Percentiles rank a stretch among this genome's conserved stretches.
These are phyloP conservation scores for Cotesia vestalis DNA, from an alignment of 1,140 invertebrate species.

Conservation along the genomic window DNA sequence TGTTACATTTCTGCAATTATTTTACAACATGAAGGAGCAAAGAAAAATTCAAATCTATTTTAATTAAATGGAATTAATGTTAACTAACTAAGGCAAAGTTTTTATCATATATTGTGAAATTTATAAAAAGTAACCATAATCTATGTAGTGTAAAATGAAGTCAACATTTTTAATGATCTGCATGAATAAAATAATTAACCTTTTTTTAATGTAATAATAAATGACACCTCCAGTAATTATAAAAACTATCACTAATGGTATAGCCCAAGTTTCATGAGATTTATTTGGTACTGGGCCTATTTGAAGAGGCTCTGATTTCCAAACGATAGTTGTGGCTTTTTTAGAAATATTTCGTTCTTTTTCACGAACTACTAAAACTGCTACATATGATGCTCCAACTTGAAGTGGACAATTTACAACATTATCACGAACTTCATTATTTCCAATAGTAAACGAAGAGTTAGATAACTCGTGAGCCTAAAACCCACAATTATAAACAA, in stretches of 20 bases:
- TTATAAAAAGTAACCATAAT: too few species aligned
- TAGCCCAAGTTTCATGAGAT: constrained; percentile 13
- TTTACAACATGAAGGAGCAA: too few species aligned
- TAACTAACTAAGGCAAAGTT: too few species aligned
- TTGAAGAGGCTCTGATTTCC: constrained; percentile 21
- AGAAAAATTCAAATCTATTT: too few species aligned
- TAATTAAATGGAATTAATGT: too few species aligned
- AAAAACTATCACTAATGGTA: constrained; percentile 20
- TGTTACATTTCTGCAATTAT: background rate
- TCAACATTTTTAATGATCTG: background rate
- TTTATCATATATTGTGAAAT: too few species aligned
- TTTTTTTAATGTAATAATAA: constrained; percentile 15
- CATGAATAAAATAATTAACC: constrained; percentile 13
- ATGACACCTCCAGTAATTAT: background rate
- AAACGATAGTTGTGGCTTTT: background rate
- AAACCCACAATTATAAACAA: background rate
- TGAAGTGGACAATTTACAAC: constrained; percentile 45
- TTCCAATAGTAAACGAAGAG: constrained; percentile 41
- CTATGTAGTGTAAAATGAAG: too few species aligned
- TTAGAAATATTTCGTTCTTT: background rate
- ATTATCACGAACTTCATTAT: constrained; percentile 32
- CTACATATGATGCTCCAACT: constrained; percentile 36
- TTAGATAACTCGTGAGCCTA: constrained; percentile 24
- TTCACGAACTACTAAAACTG: constrained; percentile 35
- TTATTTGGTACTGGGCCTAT: constrained; percentile 12